These are phyloP conservation scores for Athene cunicularia DNA, from an alignment of 2,113 vertebrate species.

Conservation along the genomic window DNA sequence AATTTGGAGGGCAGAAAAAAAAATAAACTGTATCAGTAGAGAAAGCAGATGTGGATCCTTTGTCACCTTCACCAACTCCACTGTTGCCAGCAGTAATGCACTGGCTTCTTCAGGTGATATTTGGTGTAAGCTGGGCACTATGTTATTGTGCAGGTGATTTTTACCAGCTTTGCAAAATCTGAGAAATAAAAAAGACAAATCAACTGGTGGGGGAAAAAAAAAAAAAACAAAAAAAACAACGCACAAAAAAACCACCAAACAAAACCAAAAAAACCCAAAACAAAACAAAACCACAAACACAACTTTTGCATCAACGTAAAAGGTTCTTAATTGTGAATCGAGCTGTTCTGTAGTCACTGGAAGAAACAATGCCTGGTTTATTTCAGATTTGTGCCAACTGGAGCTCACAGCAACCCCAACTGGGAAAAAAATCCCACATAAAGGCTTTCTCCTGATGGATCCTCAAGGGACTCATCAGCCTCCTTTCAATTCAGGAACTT, in stretches of 20 bases:
- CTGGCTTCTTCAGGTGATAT: background rate
- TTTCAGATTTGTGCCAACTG: background rate
- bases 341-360: background rate
- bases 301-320: background rate
- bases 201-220: background rate
- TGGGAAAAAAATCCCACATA: background rate
- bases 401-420: background rate
- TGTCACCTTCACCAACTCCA: background rate
- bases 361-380: background rate
- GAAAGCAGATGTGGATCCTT: background rate
- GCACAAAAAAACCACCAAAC: too few relatives aligned
- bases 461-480: background rate
- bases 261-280: too few relatives aligned
- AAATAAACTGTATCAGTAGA: background rate
- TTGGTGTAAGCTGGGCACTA: background rate
- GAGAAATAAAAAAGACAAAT: background rate
- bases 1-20: background rate
- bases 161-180: background rate
- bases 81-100: background rate
- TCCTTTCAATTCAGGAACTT: background rate
- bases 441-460: background rate
- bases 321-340: background rate
- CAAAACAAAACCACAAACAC: too few relatives aligned
- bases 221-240: background rate
- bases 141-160: background rate